Conservation (phyloP, 2,888 invertebrate species). For the Girardia tigrina region DNA sequence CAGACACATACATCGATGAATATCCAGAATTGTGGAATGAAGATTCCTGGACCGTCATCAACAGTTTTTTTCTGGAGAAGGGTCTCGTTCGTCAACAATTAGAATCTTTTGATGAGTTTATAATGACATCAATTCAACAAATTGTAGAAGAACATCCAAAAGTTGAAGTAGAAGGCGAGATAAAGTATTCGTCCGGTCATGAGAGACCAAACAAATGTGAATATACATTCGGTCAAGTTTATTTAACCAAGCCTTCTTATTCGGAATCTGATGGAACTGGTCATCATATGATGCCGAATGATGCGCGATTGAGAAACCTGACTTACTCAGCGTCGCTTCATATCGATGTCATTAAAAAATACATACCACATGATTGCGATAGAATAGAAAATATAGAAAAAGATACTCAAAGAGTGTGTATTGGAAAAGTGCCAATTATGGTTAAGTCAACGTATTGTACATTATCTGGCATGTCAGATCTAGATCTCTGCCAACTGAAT, state of each 20-base stretch:
- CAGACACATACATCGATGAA: no score
- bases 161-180: slow-evolving; percentile 87
- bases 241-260: slow-evolving; percentile 94
- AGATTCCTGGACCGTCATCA: slow-evolving; percentile 99
- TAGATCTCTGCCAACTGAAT: slow-evolving; percentile 95
- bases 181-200: slow-evolving; percentile 68
- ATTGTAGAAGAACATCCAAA: slow-evolving; percentile 98
- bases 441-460: slow-evolving; percentile 83
- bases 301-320: slow-evolving; percentile 83
- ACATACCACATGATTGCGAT: slow-evolving; percentile 75
- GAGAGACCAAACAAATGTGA: slow-evolving; percentile 18
- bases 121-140: slow-evolving; percentile 97
- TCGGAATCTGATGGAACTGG: slow-evolving; percentile 99
- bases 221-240: slow-evolving; percentile 77
- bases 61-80: slow-evolving; percentile 98
- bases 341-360: slow-evolving; percentile 93
- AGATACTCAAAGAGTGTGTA: slow-evolving; percentile 62
- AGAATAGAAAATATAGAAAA: slow-evolving; percentile 62
- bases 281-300: slow-evolving; percentile 97
- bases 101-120: slow-evolving; percentile 98
- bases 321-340: slow-evolving; percentile 93
- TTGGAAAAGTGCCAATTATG: slow-evolving; percentile 94
- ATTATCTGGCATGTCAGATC: slow-evolving; percentile 79
- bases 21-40: slow-evolving; percentile 99
- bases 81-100: slow-evolving; percentile 94